These are phyloP conservation scores for Taeniopygia guttata DNA, from an alignment of 2,797 vertebrate species.

Conservation along the genomic window DNA sequence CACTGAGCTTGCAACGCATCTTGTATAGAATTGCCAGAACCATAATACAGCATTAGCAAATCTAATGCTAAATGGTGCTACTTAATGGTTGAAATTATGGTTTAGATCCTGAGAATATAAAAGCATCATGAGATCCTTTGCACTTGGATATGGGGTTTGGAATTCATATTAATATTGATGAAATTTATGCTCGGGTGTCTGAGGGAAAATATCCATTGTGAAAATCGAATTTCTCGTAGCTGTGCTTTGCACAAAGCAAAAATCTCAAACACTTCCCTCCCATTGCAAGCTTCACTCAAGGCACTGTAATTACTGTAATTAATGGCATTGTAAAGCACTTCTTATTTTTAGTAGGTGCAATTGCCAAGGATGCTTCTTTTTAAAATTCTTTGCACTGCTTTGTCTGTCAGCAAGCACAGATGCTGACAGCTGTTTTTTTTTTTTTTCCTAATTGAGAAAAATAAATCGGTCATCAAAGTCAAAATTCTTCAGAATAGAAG, in stretches of 20 bases:
- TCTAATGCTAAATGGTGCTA: slow-evolving; percentile 56
- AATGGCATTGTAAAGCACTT: slow-evolving; percentile 14
- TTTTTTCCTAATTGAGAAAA: slow-evolving; percentile 33
- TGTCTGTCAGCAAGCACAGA: not conserved
- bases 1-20: slow-evolving; percentile 37
- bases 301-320: slow-evolving; percentile 40
- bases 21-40: slow-evolving; percentile 39
- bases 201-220: not conserved
- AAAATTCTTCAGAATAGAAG: not conserved
- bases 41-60: slow-evolving; percentile 54
- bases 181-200: not conserved
- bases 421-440: not conserved
- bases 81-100: slow-evolving; percentile 52
- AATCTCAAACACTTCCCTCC: not conserved
- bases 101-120: not conserved
- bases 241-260: not conserved
- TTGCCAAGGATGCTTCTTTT: slow-evolving; percentile 39
- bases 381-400: slow-evolving; percentile 24
- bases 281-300: slow-evolving; percentile 8
- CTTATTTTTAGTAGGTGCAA: slow-evolving; percentile 52
- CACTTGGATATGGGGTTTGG: not conserved
- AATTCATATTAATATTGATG: slow-evolving; percentile 5
- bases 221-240: not conserved
- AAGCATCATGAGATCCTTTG: not conserved
- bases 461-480: slow-evolving; percentile 31